Evolutionary conservation across 2,888 invertebrate genomes (phyloP).

Genomic region (Dasypolia templi): DNA sequence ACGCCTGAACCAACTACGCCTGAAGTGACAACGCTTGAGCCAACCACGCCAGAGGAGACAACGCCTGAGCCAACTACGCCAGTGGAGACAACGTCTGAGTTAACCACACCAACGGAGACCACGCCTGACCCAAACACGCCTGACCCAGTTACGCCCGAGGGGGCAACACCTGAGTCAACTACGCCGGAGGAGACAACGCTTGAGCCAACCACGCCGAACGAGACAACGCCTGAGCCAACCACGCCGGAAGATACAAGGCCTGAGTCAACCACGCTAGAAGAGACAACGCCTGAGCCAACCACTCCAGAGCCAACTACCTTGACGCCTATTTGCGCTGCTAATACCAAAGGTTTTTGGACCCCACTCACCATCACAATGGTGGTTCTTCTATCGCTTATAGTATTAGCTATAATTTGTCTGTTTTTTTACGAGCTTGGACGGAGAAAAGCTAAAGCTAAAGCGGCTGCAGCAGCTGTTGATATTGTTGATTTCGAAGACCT

Average conservation of each 20-base stretch:
- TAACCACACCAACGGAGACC: neutral
- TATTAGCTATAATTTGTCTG: slow-evolving; percentile 52
- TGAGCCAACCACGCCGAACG: neutral
- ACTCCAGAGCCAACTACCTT: neutral
- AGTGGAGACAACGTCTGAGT: neutral
- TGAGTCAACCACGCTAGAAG: neutral
- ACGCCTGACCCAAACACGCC: neutral
- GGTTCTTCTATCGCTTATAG: slow-evolving; percentile 54
- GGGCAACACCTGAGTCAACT: neutral
- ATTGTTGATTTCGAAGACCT: slow-evolving; percentile 35
- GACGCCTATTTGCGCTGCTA: neutral
- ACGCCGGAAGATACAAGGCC: too few species aligned
- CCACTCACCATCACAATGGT: slow-evolving; percentile 65
- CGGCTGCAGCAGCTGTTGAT: slow-evolving; percentile 8
- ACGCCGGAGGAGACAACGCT: neutral
- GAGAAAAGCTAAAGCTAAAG: slow-evolving; percentile 41
- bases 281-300: neutral
- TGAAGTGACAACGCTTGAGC: neutral
- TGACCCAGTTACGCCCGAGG: neutral
- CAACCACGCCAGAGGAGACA: neutral
- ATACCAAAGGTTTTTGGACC: slow-evolving; percentile 60
- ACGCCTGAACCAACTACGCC: neutral
- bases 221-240: neutral
- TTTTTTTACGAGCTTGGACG: slow-evolving; percentile 64
- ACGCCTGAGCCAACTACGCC: neutral